Evolutionary conservation across 2,888 invertebrate genomes (phyloP).

Genomic region (Tetropium fuscum): DNA sequence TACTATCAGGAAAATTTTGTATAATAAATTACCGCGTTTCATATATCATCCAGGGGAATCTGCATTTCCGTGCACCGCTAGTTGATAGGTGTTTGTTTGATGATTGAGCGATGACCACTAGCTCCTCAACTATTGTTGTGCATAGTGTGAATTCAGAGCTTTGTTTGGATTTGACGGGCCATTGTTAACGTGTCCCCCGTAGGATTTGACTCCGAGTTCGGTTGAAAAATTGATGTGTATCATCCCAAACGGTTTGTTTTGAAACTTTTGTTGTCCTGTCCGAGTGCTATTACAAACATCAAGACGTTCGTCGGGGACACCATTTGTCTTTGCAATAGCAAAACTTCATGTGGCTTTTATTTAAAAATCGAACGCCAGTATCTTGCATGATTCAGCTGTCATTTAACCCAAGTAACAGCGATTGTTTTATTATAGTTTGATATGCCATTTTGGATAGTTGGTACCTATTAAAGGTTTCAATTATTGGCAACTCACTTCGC

Average conservation of each 20-base stretch:
- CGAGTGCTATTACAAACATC: conserved; percentile 2
- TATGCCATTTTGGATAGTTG: too few relatives aligned
- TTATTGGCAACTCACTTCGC: too few relatives aligned
- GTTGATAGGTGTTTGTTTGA: conserved; percentile 48
- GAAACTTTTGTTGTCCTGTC: conserved; percentile 28
- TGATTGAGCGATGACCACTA: conserved; percentile 49
- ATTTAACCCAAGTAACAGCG: too few relatives aligned
- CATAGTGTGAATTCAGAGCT: conserved; percentile 42
- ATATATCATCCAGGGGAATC: conserved; percentile 49
- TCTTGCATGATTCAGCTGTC: too few relatives aligned
- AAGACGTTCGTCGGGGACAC: too few relatives aligned
- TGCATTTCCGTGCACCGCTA: conserved; percentile 50
- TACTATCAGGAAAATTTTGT: conserved; percentile 51
- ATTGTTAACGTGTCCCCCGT: conserved; percentile 31
- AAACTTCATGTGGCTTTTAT: too few relatives aligned
- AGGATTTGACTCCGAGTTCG: conserved; percentile 24
- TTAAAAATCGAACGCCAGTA: too few relatives aligned
- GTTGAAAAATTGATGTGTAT: conserved; percentile 29
- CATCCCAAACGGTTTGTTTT: conserved; percentile 25
- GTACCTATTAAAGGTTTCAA: too few relatives aligned
- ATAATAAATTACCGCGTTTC: conserved; percentile 54
- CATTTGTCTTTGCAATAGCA: too few relatives aligned
- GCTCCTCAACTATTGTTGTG: conserved; percentile 35
- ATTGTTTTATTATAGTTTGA: too few relatives aligned
- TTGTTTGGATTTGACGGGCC: conserved; percentile 43